Conservation (phyloP, 2,888 invertebrate species). For the Marasmarcha lunaedactyla region DNA sequence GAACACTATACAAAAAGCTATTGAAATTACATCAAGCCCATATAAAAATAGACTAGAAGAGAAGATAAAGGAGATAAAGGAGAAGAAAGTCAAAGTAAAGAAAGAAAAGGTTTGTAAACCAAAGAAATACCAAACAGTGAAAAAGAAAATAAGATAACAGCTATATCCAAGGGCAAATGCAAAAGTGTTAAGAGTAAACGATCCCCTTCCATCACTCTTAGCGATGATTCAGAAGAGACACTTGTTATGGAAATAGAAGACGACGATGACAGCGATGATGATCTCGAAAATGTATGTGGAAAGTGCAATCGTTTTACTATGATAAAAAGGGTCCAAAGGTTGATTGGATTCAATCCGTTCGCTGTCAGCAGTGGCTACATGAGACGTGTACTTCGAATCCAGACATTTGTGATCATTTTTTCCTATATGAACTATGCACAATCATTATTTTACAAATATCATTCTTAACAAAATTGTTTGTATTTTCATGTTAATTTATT, state of each 20-base stretch:
- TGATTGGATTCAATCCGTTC: conserved; percentile 6
- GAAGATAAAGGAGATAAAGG: conserved; percentile 4
- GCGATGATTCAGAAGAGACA: conserved; percentile 7
- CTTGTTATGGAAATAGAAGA: conserved; percentile 6
- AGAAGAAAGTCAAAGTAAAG: conserved; percentile 5
- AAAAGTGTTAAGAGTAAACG: conserved; percentile 3
- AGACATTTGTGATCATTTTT: conserved; percentile 4
- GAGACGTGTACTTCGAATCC: conserved; percentile 4
- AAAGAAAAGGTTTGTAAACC: conserved; percentile 4
- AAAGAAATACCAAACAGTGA: conserved; percentile 5
- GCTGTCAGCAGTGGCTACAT: conserved; percentile 5
- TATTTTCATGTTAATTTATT: neutral
- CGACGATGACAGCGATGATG: conserved; percentile 3
- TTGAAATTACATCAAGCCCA: conserved; percentile 6
- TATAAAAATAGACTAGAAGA: conserved; percentile 7
- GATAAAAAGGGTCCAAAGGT: conserved; percentile 6
- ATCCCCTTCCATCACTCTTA: conserved; percentile 5
- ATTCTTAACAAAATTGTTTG: conserved; percentile 1
- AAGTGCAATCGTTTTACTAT: conserved; percentile 5
- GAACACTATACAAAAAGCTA: conserved; percentile 7
- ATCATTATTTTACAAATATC: conserved; percentile 1
- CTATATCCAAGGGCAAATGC: conserved; percentile 3
- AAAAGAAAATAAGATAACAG: conserved; percentile 5
- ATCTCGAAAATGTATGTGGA: conserved; percentile 5
- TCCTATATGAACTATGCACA: conserved; percentile 2